These are phyloP conservation scores for Romanogobio albipinnatus DNA, from an alignment of 2,113 vertebrate genomes.

Conservation along the genomic window DNA sequence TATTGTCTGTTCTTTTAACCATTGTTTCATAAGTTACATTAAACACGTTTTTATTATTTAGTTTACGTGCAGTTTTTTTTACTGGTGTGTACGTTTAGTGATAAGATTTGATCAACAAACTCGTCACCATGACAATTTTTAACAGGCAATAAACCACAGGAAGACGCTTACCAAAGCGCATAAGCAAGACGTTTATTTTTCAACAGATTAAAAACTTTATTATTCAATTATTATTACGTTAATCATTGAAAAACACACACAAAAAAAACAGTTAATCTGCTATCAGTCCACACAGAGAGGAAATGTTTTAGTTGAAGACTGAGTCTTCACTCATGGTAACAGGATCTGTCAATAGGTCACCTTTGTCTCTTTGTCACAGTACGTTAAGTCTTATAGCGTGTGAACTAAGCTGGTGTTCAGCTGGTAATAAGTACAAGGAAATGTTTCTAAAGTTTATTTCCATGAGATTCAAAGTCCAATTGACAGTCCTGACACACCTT, in stretches of 20 bases:
- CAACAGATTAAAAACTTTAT: not conserved
- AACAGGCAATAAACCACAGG: not conserved
- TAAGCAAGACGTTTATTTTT: no score
- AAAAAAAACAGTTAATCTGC: not conserved
- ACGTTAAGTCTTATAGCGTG: not conserved
- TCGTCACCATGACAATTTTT: not conserved
- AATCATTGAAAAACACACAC: not conserved
- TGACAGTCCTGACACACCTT: constrained; percentile 36
- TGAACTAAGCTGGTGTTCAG: constrained; percentile 33
- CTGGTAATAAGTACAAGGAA: constrained; percentile 74
- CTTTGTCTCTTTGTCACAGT: not conserved
- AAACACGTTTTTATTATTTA: not conserved
- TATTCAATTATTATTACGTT: not conserved
- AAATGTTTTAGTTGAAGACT: no score
- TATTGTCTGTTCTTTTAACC: no score
- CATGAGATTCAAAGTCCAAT: constrained; percentile 70
- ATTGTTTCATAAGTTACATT: not conserved
- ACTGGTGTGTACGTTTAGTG: not conserved
- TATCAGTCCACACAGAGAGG: not conserved
- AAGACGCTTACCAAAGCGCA: not conserved
- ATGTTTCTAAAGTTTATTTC: constrained; percentile 59
- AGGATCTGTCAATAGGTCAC: not conserved
- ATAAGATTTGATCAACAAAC: not conserved
- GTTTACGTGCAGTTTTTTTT: not conserved
- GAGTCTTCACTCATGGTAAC: not conserved